Evolutionary conservation across 2,797 vertebrate species (phyloP).

Genomic region (Danio jaintianensis): DNA sequence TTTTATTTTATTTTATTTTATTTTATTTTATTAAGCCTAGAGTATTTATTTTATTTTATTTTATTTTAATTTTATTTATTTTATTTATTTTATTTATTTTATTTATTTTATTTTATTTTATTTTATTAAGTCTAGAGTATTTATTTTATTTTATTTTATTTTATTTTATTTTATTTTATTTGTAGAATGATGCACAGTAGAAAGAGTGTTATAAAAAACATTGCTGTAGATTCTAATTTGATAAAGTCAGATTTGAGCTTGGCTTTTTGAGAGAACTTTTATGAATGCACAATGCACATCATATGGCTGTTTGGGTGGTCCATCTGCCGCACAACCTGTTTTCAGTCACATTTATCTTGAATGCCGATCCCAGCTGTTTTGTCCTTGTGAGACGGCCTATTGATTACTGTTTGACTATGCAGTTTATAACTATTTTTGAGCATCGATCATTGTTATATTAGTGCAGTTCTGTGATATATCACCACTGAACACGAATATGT

Average conservation of each 20-base stretch:
- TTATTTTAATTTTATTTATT: too few species aligned
- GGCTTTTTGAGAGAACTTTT: not conserved
- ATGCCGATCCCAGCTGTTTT: not conserved
- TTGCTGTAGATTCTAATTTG: not conserved
- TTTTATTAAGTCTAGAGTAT: too few species aligned
- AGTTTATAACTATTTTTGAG: conserved; percentile 18
- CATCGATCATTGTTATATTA: conserved; percentile 41
- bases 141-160: too few species aligned
- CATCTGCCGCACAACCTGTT: not conserved
- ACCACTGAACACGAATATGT: not conserved
- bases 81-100: too few species aligned
- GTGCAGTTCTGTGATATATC: conserved; percentile 38
- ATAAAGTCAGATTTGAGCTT: not conserved
- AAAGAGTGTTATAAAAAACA: not conserved
- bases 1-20: too few species aligned
- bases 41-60: too few species aligned
- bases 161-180: too few species aligned
- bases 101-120: too few species aligned
- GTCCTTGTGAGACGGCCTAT: conserved; percentile 8
- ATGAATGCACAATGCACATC: not conserved
- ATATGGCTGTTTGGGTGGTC: not conserved
- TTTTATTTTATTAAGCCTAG: too few species aligned
- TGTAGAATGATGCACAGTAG: not conserved
- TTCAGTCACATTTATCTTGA: conserved; percentile 3
- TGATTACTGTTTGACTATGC: conserved; percentile 19